Evolutionary conservation across 64 coral and sea anemone species (phyloP).

Genomic region (Montipora foliosa): DNA sequence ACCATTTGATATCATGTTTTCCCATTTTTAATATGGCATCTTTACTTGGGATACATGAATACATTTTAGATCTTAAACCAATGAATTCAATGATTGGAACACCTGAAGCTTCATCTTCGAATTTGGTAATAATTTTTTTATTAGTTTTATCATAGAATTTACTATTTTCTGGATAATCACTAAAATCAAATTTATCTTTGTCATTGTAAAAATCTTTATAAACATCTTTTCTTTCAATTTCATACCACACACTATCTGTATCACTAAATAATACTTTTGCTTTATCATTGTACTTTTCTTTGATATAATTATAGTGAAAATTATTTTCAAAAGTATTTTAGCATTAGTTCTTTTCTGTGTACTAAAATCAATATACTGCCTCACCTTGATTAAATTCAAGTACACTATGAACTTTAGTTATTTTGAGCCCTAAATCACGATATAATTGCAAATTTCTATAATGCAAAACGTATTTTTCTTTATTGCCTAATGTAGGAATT

Average conservation of each 20-base stretch:
- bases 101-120: not conserved
- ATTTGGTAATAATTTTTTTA: not conserved
- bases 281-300: not conserved
- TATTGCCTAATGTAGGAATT: not conserved
- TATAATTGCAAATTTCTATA: not conserved
- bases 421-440: not conserved
- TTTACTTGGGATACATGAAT: not conserved
- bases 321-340: slow-evolving; percentile 4
- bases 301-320: not conserved
- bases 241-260: not conserved
- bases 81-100: not conserved
- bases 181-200: not conserved
- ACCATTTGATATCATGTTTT: slow-evolving; percentile 60
- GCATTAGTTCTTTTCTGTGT: not conserved
- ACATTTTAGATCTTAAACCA: not conserved
- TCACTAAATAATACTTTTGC: not conserved
- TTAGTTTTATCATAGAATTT: not conserved
- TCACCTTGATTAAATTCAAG: slow-evolving; percentile 7
- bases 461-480: not conserved
- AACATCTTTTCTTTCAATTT: not conserved
- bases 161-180: not conserved
- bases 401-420: not conserved
- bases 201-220: not conserved
- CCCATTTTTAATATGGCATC: slow-evolving; percentile 32
- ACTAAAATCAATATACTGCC: not conserved